Conservation (phyloP, 2,113 vertebrate genomes). For the Octodon degus region DNA sequence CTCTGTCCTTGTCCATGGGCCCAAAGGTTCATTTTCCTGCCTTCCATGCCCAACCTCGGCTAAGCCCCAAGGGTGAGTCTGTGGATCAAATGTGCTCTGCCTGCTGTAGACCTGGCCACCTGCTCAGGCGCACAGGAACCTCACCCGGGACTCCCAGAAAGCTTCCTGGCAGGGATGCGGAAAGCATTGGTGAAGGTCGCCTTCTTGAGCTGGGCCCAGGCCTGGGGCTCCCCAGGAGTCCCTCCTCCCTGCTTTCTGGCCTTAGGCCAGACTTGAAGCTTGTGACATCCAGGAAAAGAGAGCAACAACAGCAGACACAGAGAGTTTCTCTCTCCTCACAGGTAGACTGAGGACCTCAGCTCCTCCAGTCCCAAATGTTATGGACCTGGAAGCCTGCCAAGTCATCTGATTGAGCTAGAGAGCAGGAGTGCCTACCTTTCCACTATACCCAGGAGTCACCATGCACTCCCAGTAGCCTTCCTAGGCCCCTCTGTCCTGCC, state of each 20-base stretch:
- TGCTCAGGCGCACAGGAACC: not conserved
- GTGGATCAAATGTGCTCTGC: accelerated
- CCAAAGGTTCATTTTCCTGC: not conserved
- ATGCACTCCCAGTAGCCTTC: not conserved
- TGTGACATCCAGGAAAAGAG: not conserved
- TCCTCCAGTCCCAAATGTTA: accelerated
- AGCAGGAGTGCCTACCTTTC: too few species aligned
- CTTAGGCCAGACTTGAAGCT: not conserved
- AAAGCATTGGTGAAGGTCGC: accelerated
- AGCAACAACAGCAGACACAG: accelerated
- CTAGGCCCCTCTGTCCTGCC: not conserved
- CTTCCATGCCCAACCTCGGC: not conserved
- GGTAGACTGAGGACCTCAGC: not conserved
- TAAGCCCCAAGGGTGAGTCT: not conserved
- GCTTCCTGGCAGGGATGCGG: not conserved
- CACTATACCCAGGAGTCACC: not conserved
- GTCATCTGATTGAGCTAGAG: not conserved
- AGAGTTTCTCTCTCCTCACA: not conserved
- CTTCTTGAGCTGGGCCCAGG: accelerated
- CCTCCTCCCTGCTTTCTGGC: too few species aligned
- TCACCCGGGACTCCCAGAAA: not conserved
- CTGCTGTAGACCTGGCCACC: not conserved
- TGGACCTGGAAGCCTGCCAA: not conserved
- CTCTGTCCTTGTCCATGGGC: not conserved
- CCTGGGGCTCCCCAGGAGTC: not conserved